Evolutionary conservation across 2,888 invertebrate genomes (phyloP).

Genomic region (Lycocerus yunnanus): DNA sequence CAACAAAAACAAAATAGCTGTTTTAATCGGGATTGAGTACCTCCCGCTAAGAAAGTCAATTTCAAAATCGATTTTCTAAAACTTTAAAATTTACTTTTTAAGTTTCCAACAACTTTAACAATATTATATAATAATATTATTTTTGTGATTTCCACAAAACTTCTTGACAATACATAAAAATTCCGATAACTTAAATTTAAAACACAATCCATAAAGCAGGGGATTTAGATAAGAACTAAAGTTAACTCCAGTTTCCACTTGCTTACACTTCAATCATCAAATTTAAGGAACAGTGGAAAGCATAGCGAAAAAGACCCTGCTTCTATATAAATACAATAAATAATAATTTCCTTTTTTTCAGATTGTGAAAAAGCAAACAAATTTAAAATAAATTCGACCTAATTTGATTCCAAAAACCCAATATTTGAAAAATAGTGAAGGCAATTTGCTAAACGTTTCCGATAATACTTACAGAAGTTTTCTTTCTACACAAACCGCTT

Average conservation of each 20-base stretch:
- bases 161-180: neutral
- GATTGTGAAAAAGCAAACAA: neutral
- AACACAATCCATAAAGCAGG: neutral
- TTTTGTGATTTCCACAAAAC: neutral
- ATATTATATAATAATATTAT: neutral
- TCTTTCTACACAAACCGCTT: neutral
- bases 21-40: neutral
- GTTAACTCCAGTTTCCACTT: neutral
- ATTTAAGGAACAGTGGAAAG: neutral
- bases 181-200: neutral
- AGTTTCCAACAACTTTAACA: neutral
- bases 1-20: neutral
- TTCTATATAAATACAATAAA: neutral
- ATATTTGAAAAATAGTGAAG: conserved; percentile 3
- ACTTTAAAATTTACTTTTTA: conserved; percentile 15
- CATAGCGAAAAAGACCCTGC: neutral
- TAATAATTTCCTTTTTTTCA: neutral
- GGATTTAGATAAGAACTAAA: neutral
- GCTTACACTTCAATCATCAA: neutral
- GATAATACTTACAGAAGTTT: conserved; percentile 11
- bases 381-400: neutral
- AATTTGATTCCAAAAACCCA: conserved; percentile 4
- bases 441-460: neutral
- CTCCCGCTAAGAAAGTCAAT: neutral
- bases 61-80: conserved; percentile 12